Evolutionary conservation across 2,113 vertebrate genomes (phyloP).

Genomic region (Proterorhinus semilunaris): DNA sequence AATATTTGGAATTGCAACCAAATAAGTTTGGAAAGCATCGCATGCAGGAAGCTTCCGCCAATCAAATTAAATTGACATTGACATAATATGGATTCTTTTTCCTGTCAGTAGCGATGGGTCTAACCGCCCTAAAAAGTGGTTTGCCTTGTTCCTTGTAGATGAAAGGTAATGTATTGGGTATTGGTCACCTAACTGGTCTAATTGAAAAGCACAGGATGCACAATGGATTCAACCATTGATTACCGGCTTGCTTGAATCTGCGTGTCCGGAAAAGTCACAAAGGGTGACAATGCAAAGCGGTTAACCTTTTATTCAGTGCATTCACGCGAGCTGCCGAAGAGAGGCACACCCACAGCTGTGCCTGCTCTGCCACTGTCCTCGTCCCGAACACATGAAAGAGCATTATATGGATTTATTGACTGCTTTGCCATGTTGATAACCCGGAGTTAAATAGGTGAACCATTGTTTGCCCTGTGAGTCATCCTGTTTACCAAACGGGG

Average conservation of each 20-base stretch:
- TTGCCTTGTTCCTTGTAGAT: not conserved
- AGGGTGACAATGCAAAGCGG: not conserved
- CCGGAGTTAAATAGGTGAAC: not conserved
- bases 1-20: too few species aligned
- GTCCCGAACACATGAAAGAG: not conserved
- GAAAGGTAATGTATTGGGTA: not conserved
- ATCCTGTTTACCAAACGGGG: not conserved
- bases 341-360: not conserved
- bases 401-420: not conserved
- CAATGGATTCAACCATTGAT: not conserved
- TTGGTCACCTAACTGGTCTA: not conserved
- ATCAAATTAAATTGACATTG: not conserved
- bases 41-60: too few species aligned
- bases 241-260: not conserved
- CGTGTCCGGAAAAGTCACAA: not conserved
- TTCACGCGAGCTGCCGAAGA: not conserved
- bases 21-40: too few species aligned
- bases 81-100: too few species aligned
- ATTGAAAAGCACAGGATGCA: not conserved
- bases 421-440: not conserved
- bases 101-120: not conserved
- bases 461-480: not conserved
- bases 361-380: not conserved
- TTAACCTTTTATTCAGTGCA: not conserved
- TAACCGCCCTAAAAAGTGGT: not conserved